These are phyloP conservation scores for Trichonephila inaurata DNA, from an alignment of 1,140 invertebrate species.

Conservation along the genomic window DNA sequence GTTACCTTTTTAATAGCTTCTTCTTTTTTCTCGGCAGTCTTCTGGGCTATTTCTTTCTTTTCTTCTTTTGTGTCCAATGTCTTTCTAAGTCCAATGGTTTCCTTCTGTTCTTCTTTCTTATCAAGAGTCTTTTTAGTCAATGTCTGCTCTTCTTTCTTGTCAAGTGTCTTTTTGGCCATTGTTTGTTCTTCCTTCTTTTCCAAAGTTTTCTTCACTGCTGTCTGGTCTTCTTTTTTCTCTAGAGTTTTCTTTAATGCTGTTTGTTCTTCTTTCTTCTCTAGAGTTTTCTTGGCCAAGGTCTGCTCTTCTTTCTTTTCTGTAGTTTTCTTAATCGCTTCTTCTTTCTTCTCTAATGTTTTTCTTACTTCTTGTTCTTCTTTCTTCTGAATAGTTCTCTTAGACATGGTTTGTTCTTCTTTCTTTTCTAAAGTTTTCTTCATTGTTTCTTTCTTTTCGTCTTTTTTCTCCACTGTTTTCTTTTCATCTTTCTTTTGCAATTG, in stretches of 20 bases:
- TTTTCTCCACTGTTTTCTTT: slow-evolving; percentile 60
- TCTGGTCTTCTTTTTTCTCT: slow-evolving; percentile 57
- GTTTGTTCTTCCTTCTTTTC: slow-evolving; percentile 57
- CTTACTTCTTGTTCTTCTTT: slow-evolving; percentile 47
- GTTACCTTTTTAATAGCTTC: slow-evolving; percentile 4
- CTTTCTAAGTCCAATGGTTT: neutral
- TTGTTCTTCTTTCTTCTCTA: slow-evolving; percentile 46
- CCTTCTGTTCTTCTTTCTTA: slow-evolving; percentile 59
- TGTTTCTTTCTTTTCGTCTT: slow-evolving; percentile 50
- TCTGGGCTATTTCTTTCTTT: slow-evolving; percentile 31
- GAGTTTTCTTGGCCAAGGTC: neutral
- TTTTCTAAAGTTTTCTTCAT: slow-evolving; percentile 60
- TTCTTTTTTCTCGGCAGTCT: slow-evolving; percentile 15
- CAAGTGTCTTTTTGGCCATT: neutral
- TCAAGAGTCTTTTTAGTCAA: neutral
- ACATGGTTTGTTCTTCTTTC: slow-evolving; percentile 28
- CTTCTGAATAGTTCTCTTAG: slow-evolving; percentile 46
- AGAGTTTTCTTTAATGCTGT: slow-evolving; percentile 36
- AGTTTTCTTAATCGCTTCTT: slow-evolving; percentile 33
- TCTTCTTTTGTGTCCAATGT: slow-evolving; percentile 16
- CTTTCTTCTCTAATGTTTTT: slow-evolving; percentile 66
- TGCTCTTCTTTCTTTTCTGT: slow-evolving; percentile 64
- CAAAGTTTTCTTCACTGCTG: slow-evolving; percentile 17
- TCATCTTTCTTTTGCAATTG: slow-evolving; percentile 82
- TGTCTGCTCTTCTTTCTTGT: slow-evolving; percentile 41